A percentile compares a stretch with the other conserved stretches of the same genome.
Conservation (phyloP, 2,888 invertebrate species). For the Abrostola tripartita region DNA sequence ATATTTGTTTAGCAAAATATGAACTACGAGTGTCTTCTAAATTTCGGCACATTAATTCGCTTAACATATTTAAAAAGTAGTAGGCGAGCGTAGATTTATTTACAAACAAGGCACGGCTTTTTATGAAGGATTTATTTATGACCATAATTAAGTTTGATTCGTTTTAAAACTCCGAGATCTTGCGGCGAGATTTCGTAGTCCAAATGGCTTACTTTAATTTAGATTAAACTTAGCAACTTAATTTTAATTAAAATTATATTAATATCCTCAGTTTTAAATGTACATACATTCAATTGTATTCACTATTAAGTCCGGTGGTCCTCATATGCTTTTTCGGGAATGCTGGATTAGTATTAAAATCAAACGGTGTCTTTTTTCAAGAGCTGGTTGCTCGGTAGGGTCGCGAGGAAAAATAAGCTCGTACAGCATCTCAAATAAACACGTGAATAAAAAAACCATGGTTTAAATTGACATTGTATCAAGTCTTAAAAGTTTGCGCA, state of each 20-base stretch:
- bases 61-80: conserved; percentile 30
- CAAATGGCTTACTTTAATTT: conserved; percentile 50
- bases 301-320: no score
- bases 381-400: no score
- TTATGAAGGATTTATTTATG: conserved; percentile 35
- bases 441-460: no score
- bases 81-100: conserved; percentile 24
- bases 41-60: conserved; percentile 32
- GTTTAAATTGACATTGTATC: no score
- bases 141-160: conserved; percentile 32
- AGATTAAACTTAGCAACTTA: conserved; percentile 33
- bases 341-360: no score
- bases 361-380: no score
- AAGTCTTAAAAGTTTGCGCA: no score
- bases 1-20: conserved; percentile 9
- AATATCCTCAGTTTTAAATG: conserved; percentile 34
- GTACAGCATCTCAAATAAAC: no score
- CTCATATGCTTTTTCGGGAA: no score
- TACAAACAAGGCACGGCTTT: conserved; percentile 38
- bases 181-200: conserved; percentile 32
- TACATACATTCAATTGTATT: no score
- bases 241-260: conserved; percentile 31
- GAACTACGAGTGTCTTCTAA: conserved; percentile 8
- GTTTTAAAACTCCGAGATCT: conserved; percentile 29
- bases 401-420: no score